Evolutionary conservation across 2,888 invertebrate genomes (phyloP), one percentile per base, ranked within the genome.

Genomic region (Luperina testacea): DNA sequence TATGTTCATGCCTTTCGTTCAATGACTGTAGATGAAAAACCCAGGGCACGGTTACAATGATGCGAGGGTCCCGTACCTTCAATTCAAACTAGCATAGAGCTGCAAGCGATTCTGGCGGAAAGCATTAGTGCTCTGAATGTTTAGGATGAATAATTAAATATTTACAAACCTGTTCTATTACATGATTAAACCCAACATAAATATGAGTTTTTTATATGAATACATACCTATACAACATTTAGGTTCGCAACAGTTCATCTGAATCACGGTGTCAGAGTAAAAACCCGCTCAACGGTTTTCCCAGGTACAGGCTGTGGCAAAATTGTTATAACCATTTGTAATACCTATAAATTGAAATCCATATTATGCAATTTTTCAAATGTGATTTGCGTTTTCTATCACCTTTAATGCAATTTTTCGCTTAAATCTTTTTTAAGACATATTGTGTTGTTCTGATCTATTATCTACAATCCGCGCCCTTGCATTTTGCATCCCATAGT

Each of bases 241-340:
- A 85, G 81, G 86, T 87, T 87, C 80, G 82, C 85, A 82, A 76
- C 85, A 88, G 85, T 88, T 87, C 86, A 88, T 89, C 89, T 92
- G 90, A 92, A 90, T 93, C 91, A 90, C 83, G 70, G 75, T 67
- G 76, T 77, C 75, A 76, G 78, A 90, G 92, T 91, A 92, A 92
- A 92, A 93, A 92, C 92, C 92, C 92, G 85, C 85, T 85, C 81
- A 88, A 80, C 87, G 92, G 92, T 90, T 92, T 93, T 91, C 87
- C 92, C 91, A 86, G 83, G 78, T 90, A 80, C 83, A 78, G 69
- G 68, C 81, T 74, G 72, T 75, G 53, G 82, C 81, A 75, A 80
- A 82, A 38, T 64, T 77, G 83, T 81, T 88, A 85, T 80, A 78
- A 75, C 67, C 75, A 76, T 74, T 77, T 81, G 74, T 84, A 80